Evolutionary conservation across 2,797 vertebrate species (phyloP), one percentile per base, ranked within the genome.

Genomic region (Amphiprion clarkii): DNA sequence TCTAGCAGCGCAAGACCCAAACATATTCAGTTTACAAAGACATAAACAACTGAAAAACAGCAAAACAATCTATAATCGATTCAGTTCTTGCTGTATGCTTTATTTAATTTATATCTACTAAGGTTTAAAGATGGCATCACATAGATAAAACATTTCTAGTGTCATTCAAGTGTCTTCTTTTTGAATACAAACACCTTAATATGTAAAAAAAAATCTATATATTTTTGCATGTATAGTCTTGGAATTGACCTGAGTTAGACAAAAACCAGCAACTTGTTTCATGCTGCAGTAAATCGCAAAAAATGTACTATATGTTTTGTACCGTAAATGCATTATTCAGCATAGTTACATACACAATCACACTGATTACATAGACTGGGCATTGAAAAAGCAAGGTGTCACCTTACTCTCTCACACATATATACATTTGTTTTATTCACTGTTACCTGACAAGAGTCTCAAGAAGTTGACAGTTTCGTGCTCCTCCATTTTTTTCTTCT

Each of bases 391-490:
- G 7, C 4, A 62, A 63, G 3, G 0, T 11, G 13, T 40, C 0
- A 0, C 54, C 0, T 17, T 77, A 39, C 39, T 39, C 44, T 27
- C 52, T 19, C 3, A 29, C 29, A 70, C 14, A 33, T 1, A 69
- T 2, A 58, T 4, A 62, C 19, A 42, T 33, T 60, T 69, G 19
- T 49, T 1, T 51, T 19, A 1, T 68, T 67, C 74, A 71, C 3
- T 40, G 11, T 87, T 93, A 93, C 92, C 93, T 88, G 94, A 94
- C 49, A 87, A 58, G 55, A 91, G 86, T 63, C 92, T 88, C 59
- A 21, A 75, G 52, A 93, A 87, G 65, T 29, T 71, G 44, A 63
- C 46, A 31, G 1, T 1, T 6, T 62, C 60, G 1, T 42, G 48
- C 13, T 49, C 69, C 67, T 86, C 90, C 91, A 92, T 93, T 65